Conservation (phyloP, 2,888 invertebrate species). For the Mimumesa dahlbomi region DNA sequence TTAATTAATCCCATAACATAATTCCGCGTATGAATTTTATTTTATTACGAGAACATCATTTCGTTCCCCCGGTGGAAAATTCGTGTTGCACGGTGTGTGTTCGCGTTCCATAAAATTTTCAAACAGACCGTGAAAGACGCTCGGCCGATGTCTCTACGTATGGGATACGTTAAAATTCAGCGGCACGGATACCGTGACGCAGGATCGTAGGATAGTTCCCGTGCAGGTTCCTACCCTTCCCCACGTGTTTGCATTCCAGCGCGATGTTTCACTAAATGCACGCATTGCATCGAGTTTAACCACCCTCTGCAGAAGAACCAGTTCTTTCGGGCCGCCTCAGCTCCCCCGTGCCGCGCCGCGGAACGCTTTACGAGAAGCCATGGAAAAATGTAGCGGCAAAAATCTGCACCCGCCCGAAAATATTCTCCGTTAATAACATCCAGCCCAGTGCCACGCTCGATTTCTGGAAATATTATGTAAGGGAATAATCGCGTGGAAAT, state of each 20-base stretch:
- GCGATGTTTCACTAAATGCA: slow-evolving; percentile 71
- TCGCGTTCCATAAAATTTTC: too few relatives aligned
- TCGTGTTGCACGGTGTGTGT: too few relatives aligned
- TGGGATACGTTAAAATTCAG: slow-evolving; percentile 33
- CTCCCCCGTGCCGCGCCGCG: slow-evolving; percentile 26
- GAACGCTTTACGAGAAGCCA: slow-evolving; percentile 52
- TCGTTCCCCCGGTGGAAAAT: too few relatives aligned
- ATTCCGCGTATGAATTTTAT: too few relatives aligned
- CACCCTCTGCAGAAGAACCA: slow-evolving; percentile 71
- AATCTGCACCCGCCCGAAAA: slow-evolving; percentile 46
- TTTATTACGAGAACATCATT: too few relatives aligned
- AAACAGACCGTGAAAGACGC: too few relatives aligned
- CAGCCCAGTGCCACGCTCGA: too few relatives aligned
- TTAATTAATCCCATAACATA: too few relatives aligned
- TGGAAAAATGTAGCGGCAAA: slow-evolving; percentile 51
- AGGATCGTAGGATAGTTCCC: slow-evolving; percentile 37
- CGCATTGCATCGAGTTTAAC: slow-evolving; percentile 73
- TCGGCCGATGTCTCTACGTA: too few relatives aligned
- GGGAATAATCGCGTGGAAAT: too few relatives aligned
- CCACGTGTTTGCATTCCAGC: slow-evolving; percentile 66
- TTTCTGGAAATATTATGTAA: too few relatives aligned
- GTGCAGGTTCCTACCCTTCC: slow-evolving; percentile 55
- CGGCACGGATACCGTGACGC: slow-evolving; percentile 22
- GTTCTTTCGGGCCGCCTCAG: slow-evolving; percentile 65
- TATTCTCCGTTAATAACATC: too few relatives aligned